phyloP scores from a whole-genome alignment of 2,888 invertebrate genomes.

The Phorcus lineatus region DNA sequence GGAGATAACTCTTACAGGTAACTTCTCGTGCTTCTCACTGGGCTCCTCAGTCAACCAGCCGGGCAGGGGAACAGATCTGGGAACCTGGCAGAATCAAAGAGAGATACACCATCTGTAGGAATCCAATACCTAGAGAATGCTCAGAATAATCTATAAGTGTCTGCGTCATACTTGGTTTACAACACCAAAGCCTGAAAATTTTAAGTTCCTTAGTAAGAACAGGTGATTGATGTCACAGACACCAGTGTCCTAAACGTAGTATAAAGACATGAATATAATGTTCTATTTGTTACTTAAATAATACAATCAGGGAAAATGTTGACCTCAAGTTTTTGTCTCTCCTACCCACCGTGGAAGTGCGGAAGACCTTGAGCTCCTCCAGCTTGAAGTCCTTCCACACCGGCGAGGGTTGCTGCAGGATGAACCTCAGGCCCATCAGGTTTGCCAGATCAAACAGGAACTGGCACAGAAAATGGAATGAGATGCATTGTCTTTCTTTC shows the following conservation, averaged over 20 bases:
- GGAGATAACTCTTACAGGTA: background rate
- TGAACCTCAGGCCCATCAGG: conserved; percentile 64
- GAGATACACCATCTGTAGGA: too few relatives aligned
- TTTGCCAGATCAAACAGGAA: conserved; percentile 64
- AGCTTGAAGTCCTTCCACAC: conserved; percentile 74
- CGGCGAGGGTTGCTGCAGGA: conserved; percentile 73
- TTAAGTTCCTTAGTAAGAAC: too few relatives aligned
- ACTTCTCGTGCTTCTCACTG: conserved; percentile 47
- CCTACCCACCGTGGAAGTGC: conserved; percentile 54
- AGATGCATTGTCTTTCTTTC: too few relatives aligned
- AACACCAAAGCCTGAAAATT: too few relatives aligned
- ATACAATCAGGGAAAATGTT: too few relatives aligned
- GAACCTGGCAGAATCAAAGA: conserved; percentile 40
- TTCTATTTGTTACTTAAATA: too few relatives aligned
- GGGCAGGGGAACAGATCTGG: conserved; percentile 53
- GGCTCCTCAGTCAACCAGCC: conserved; percentile 61
- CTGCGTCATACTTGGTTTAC: too few relatives aligned
- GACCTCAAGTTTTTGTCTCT: background rate
- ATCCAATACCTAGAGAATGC: too few relatives aligned
- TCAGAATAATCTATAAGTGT: too few relatives aligned
- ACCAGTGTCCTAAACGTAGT: too few relatives aligned
- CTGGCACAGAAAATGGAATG: conserved; percentile 41
- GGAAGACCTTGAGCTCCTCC: conserved; percentile 66
- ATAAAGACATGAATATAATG: too few relatives aligned
- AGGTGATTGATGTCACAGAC: too few relatives aligned